Percentiles rank a stretch among this genome's conserved stretches.
phyloP scores from a whole-genome alignment of 2,797 vertebrate species.

The Garrulus glandarius region DNA sequence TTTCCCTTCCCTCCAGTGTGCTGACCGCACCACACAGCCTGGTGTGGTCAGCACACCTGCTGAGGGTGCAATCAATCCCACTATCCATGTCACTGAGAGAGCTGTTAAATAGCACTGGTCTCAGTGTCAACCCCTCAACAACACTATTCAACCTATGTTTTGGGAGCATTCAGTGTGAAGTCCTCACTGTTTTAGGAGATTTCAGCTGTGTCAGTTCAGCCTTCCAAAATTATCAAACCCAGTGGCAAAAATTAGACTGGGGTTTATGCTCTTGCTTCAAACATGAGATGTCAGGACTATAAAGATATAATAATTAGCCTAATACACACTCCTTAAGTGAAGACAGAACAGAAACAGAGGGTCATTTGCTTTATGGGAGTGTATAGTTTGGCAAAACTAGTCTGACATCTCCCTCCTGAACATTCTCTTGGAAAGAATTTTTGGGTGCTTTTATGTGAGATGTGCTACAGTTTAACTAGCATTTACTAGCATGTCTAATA shows the following conservation, averaged over 20 bases:
- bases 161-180: neutral
- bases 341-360: neutral
- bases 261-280: neutral
- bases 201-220: neutral
- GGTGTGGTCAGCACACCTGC: fast-evolving
- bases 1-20: neutral
- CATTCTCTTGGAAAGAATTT: neutral
- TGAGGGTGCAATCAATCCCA: neutral
- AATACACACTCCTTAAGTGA: neutral
- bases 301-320: neutral
- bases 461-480: neutral
- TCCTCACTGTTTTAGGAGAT: neutral
- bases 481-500: neutral
- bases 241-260: neutral
- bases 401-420: neutral
- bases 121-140: neutral
- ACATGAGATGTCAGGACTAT: neutral
- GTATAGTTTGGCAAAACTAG: neutral
- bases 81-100: neutral
- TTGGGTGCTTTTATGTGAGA: neutral
- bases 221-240: neutral
- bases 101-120: neutral
- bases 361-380: neutral
- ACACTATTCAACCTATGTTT: neutral
- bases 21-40: neutral